Base-by-base conservation (phyloP, 2,888 invertebrate species). In the Polydrusus cervinus region DNA sequence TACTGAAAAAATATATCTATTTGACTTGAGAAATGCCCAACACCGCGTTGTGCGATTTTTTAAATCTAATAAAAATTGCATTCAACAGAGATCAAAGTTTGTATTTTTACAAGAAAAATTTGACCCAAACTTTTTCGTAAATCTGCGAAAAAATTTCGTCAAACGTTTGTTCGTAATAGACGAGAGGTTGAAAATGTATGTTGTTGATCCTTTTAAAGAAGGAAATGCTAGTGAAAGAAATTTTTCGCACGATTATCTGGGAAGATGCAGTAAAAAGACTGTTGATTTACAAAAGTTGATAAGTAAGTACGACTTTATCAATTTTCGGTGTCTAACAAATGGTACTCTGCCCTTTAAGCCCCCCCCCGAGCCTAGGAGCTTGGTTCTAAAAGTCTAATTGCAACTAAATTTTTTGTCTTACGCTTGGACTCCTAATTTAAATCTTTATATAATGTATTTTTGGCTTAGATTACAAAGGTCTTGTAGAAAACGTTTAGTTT, bases 251-350 rank as follows among this genome's bases (percentile, higher is more conserved):
- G 13, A 1, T 13, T 55, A 7, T 30, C 8, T 55, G 13, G 55
- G 55, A n/a, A n/a, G 3, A n/a, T 55, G 55, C 14, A 30, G 16
- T 30, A 55, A 55, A n/a, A n/a, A n/a, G n/a, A n/a, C n/a, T n/a
- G n/a, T n/a, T n/a, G n/a, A n/a, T n/a, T n/a, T n/a, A n/a, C n/a
- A n/a, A n/a, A n/a, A n/a, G n/a, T n/a, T n/a, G n/a, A n/a, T n/a
- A n/a, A n/a, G n/a, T n/a, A n/a, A n/a, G n/a, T n/a, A n/a, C n/a
- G n/a, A n/a, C n/a, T n/a, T n/a, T n/a, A n/a, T n/a, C n/a, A n/a
- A n/a, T n/a, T n/a, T n/a, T n/a, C n/a, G n/a, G n/a, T n/a, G n/a
- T n/a, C n/a, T n/a, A n/a, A n/a, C n/a, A n/a, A n/a, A n/a, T n/a
- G n/a, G n/a, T n/a, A n/a, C n/a, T n/a, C n/a, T n/a, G n/a, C n/a